A percentile compares a stretch with the other conserved stretches of the same genome.
Conservation (phyloP, 92 coral and sea anemone genomes). For the Nematostella vectensis region DNA sequence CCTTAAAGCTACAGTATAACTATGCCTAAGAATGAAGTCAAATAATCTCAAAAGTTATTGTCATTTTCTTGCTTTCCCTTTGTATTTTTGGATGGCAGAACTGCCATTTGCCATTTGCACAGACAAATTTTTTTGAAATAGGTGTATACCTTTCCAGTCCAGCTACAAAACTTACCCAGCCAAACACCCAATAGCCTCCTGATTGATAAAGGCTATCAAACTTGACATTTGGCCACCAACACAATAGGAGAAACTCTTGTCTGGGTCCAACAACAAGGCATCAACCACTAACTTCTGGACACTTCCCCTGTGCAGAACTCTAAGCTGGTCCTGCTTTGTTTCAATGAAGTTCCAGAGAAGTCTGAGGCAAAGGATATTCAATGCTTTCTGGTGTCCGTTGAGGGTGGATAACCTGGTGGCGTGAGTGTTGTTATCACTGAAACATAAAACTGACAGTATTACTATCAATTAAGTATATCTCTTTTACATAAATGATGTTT, state of each 20-base stretch:
- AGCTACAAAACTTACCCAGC: slow-evolving; percentile 30
- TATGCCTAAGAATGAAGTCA: too few relatives aligned
- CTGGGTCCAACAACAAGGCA: slow-evolving; percentile 25
- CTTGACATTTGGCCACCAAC: not conserved
- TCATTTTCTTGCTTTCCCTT: too few relatives aligned
- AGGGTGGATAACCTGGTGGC: not conserved
- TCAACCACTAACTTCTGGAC: slow-evolving; percentile 17
- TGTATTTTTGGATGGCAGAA: too few relatives aligned
- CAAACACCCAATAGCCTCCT: slow-evolving; percentile 52
- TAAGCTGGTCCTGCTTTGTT: slow-evolving; percentile 23
- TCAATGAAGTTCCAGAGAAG: slow-evolving; percentile 54
- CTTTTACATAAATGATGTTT: too few relatives aligned
- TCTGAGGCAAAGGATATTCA: slow-evolving; percentile 27
- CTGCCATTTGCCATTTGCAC: too few relatives aligned
- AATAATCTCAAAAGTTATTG: not conserved
- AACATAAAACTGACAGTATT: too few relatives aligned
- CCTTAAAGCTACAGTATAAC: too few relatives aligned
- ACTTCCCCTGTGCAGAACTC: slow-evolving; percentile 24
- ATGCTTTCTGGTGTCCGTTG: slow-evolving; percentile 12
- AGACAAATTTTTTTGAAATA: too few relatives aligned
- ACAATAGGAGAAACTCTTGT: slow-evolving; percentile 3
- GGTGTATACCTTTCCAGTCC: not conserved
- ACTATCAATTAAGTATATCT: too few relatives aligned
- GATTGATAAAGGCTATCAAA: slow-evolving; percentile 18
- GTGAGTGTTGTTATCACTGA: not conserved